These are phyloP conservation scores for Barbus barbus DNA, from an alignment of 2,113 vertebrate species.

Conservation along the genomic window DNA sequence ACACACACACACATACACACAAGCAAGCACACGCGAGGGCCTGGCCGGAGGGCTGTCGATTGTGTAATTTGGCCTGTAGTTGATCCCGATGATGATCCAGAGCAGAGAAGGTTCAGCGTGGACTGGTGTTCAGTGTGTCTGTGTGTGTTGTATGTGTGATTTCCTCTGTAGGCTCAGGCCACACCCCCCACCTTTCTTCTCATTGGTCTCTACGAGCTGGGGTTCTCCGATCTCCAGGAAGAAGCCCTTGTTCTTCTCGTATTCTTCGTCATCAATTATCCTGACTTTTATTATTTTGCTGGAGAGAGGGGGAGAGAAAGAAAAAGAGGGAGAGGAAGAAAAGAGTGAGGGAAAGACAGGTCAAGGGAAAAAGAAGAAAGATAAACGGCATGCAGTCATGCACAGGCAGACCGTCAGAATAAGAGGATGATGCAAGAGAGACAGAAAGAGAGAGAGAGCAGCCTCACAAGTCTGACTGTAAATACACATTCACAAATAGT, in stretches of 20 bases:
- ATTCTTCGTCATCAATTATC: constrained; percentile 99
- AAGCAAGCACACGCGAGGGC: constrained; percentile 57
- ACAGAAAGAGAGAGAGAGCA: not conserved
- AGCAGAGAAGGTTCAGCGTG: not conserved
- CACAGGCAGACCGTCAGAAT: not conserved
- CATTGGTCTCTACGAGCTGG: constrained; percentile 93
- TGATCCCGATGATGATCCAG: constrained; percentile 45
- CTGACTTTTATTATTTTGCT: constrained; percentile 99
- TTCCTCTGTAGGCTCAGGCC: constrained; percentile 58
- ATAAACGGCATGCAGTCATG: constrained; percentile 33
- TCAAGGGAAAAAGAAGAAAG: constrained; percentile 32
- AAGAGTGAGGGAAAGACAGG: constrained; percentile 32
- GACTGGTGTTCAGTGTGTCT: constrained; percentile 6
- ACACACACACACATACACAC: constrained; percentile 62
- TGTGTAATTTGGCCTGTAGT: constrained; percentile 72
- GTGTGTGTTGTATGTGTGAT: constrained; percentile 33
- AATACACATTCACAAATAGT: constrained; percentile 1
- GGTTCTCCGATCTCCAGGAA: constrained; percentile 97
- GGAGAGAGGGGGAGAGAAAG: constrained; percentile 61
- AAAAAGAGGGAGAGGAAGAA: constrained; percentile 32
- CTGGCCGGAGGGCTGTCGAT: constrained; percentile 73
- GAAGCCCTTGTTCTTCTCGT: constrained; percentile 99
- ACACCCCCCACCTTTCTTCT: constrained; percentile 94
- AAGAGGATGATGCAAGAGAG: constrained; percentile 8
- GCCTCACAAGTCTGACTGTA: constrained; percentile 12